These are phyloP conservation scores for Lutjanus erythropterus DNA, from an alignment of 2,113 vertebrate genomes.

Conservation along the genomic window DNA sequence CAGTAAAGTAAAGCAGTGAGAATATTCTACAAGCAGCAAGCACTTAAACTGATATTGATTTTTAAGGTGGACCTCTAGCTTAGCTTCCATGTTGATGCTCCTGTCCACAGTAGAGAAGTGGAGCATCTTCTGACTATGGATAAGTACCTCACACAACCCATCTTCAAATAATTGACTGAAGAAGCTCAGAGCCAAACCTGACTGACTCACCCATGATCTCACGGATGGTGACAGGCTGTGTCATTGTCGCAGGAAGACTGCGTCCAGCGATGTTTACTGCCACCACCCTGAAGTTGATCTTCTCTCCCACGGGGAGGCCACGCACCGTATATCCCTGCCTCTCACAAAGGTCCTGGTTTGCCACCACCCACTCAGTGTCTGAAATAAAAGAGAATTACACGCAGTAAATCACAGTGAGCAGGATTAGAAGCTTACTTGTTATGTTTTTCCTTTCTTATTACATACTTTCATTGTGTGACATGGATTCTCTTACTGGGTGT, in stretches of 20 bases:
- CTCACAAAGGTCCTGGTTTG: slow-evolving; percentile 87
- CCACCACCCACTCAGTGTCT: slow-evolving; percentile 89
- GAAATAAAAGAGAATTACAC: slow-evolving; percentile 20
- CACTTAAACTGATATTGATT: too few species aligned
- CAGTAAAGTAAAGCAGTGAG: too few species aligned
- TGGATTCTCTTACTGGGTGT: background rate
- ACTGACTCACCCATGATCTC: slow-evolving; percentile 89
- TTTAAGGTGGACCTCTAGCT: too few species aligned
- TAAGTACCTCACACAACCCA: too few species aligned
- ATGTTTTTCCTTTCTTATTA: slow-evolving; percentile 2
- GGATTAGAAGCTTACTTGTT: background rate
- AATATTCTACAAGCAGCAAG: too few species aligned
- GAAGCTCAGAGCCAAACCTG: slow-evolving; percentile 1
- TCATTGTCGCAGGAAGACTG: slow-evolving; percentile 84
- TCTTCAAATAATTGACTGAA: too few species aligned
- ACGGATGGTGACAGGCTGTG: slow-evolving; percentile 89
- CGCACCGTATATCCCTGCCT: slow-evolving; percentile 87
- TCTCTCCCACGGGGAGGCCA: slow-evolving; percentile 89
- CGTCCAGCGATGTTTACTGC: slow-evolving; percentile 90
- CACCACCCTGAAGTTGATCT: slow-evolving; percentile 89
- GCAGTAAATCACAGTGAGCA: slow-evolving; percentile 24
- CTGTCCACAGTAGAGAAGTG: too few species aligned
- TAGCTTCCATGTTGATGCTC: too few species aligned
- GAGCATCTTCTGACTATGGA: too few species aligned
- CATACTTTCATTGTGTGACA: background rate